Base-by-base conservation (phyloP, 2,888 invertebrate genomes). In the Platycnemis pennipes region DNA sequence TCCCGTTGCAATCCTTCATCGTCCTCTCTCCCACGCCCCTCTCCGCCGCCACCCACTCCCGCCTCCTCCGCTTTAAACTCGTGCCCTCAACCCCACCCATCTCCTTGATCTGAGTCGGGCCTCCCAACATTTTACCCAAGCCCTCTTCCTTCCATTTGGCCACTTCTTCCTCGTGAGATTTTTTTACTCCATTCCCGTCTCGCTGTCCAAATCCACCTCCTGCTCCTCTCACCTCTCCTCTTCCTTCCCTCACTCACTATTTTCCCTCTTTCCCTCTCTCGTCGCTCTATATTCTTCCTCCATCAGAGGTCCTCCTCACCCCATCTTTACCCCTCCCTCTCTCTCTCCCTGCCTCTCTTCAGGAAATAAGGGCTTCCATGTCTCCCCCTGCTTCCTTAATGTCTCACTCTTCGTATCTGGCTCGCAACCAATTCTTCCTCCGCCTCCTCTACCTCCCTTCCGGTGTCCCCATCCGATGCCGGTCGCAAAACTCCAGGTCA, bases 381-480 rank as follows among this genome's bases (percentile, higher is more conserved):
- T 37, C 77, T 77, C 77, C 77, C 77, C 16, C 77, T 37, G 77
- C 77, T 77, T 77, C 77, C 77, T 31, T 77, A 77, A 37, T 77
- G 37, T 77, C 31, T 77, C 77, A 37, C 37, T 37, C 13, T 77
- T 77, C 77, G 77, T 77, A 77, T 77, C 77, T 77, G 77, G 77
- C 77, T 37, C 77, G 31, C 77, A 77, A 77, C 77, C 77, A 77
- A 77, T 77, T 77, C 77, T 77, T 77, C 77, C 77, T 77, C 69
- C 69, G 7, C 31, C 77, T 37, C 13, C 77, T 1, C 77, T 22
- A 31, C 37, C 31, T 77, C 77, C 77, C 13, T 37, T 37, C 77
- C 77, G 31, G 77, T 31, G n/a, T 63, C 63, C 26, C 63, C 63
- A 26, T 63, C 63, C 26, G 7, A 63, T 49, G n/a, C 26, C 26